Evolutionary conservation across 2,888 invertebrate genomes (phyloP).

Genomic region (Scaptomyza polygonia): DNA sequence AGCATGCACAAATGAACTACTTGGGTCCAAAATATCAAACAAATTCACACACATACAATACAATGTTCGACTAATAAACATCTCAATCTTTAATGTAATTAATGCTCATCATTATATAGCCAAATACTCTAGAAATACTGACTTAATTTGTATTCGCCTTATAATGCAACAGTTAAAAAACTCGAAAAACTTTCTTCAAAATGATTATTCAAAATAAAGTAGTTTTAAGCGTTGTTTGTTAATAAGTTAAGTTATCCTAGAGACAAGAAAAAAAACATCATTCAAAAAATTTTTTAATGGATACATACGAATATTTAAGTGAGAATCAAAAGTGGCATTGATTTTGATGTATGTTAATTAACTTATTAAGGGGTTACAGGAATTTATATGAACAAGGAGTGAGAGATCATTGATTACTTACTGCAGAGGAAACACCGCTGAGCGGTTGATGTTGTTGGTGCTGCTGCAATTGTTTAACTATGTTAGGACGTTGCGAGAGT

Average conservation of each 20-base stretch:
- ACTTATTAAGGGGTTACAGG: background rate
- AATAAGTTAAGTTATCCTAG: background rate
- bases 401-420: constrained; percentile 76
- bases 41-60: background rate
- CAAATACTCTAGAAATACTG: no score
- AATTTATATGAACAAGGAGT: constrained; percentile 26
- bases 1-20: background rate
- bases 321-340: constrained; percentile 6
- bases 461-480: constrained; percentile 84
- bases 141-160: background rate
- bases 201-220: background rate
- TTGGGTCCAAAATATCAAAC: background rate
- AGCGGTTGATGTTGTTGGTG: constrained; percentile 55
- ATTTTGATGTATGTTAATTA: constrained; percentile 4
- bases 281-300: background rate
- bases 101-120: background rate
- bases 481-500: constrained; percentile 84
- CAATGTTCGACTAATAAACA: background rate
- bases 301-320: background rate
- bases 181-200: background rate
- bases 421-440: constrained; percentile 74
- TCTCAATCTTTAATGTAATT: background rate
- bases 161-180: background rate
- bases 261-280: background rate
- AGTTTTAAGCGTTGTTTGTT: background rate